A percentile compares a stretch with the other conserved stretches of the same genome.
Conservation (phyloP, 1,140 invertebrate genomes). For the Drosophila leontia region DNA sequence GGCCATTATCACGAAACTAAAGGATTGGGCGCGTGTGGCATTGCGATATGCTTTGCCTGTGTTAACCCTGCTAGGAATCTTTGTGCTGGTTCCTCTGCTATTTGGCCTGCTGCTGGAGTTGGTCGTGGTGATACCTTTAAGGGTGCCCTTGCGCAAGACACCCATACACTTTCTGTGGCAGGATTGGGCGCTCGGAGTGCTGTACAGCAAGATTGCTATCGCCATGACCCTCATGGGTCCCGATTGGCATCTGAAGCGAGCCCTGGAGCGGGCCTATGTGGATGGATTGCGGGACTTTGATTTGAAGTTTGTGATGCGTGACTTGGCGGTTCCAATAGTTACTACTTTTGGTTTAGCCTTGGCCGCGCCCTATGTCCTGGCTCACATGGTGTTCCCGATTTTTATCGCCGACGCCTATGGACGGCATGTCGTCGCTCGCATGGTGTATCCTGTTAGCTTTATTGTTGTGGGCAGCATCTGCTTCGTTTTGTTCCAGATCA, state of each 20-base stretch:
- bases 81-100: constrained; percentile 96
- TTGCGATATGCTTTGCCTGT: constrained; percentile 89
- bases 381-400: constrained; percentile 93
- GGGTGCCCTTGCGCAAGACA: constrained; percentile 97
- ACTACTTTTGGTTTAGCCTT: constrained; percentile 94
- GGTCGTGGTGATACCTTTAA: constrained; percentile 95
- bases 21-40: constrained; percentile 90
- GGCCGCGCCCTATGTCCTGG: constrained; percentile 95
- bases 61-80: constrained; percentile 89
- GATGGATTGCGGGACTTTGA: constrained; percentile 97
- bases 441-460: constrained; percentile 96
- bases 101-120: constrained; percentile 96
- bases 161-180: constrained; percentile 98
- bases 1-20: constrained; percentile 90
- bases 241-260: constrained; percentile 95
- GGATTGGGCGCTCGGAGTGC: constrained; percentile 98
- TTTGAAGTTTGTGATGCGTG: constrained; percentile 93
- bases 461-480: constrained; percentile 89
- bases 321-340: constrained; percentile 95
- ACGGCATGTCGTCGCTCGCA: constrained; percentile 92
- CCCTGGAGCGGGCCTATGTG: constrained; percentile 95
- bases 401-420: constrained; percentile 90
- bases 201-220: constrained; percentile 99
- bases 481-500: constrained; percentile 91
- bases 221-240: constrained; percentile 99